Conservation (phyloP, 2,113 vertebrate species). For the Nothoprocta pentlandii region DNA sequence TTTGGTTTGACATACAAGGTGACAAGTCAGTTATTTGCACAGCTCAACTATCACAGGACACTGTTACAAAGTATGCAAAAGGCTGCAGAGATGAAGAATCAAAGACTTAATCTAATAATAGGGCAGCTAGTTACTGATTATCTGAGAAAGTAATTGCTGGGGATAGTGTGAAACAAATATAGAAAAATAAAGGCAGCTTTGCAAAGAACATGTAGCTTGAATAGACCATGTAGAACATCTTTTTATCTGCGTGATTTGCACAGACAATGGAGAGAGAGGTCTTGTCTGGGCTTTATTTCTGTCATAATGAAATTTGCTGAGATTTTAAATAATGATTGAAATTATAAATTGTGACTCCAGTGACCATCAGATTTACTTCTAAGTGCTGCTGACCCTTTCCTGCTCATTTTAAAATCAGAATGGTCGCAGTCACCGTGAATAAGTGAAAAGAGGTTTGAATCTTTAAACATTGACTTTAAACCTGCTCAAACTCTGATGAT, state of each 20-base stretch:
- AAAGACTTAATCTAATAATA: not conserved
- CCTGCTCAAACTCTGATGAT: not conserved
- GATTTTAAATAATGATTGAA: not conserved
- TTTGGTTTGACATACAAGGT: not conserved
- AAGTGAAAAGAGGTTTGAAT: not conserved
- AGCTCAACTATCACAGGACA: not conserved
- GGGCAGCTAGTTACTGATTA: not conserved
- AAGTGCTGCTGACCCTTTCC: not conserved
- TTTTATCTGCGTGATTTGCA: not conserved
- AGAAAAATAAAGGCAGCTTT: not conserved
- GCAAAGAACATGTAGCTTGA: not conserved
- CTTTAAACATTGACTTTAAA: not conserved
- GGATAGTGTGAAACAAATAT: not conserved
- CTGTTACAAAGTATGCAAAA: not conserved
- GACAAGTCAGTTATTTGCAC: not conserved
- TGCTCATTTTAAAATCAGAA: not conserved
- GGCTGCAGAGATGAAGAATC: not conserved
- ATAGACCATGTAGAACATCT: not conserved
- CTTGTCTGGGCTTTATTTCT: not conserved
- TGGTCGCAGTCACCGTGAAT: fast-evolving
- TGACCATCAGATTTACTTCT: not conserved
- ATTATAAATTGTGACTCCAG: not conserved
- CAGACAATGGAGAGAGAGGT: not conserved
- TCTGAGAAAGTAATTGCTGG: not conserved
- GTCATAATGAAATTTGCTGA: not conserved